A percentile compares a stretch with the other conserved stretches of the same genome.
These are phyloP conservation scores for Sinosuthora webbiana DNA, from an alignment of 2,113 vertebrate species.

Conservation along the genomic window DNA sequence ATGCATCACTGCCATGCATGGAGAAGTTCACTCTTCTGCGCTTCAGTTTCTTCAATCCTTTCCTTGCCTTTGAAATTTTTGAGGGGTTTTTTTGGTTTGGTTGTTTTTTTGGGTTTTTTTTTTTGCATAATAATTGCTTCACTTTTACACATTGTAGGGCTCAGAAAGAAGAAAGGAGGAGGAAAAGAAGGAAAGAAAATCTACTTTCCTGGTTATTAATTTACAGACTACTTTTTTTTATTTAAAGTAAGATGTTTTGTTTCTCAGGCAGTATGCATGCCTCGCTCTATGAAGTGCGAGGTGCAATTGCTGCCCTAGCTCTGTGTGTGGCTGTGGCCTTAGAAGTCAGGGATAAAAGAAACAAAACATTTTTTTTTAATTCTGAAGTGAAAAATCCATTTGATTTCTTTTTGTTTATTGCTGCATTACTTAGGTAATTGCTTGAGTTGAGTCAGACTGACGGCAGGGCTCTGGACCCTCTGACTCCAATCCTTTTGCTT, in stretches of 20 bases:
- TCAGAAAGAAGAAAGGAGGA: neutral
- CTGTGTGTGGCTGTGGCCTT: slow-evolving; percentile 39
- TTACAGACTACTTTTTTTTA: slow-evolving; percentile 42
- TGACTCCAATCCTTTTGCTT: neutral
- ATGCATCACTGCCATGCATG: neutral
- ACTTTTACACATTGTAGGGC: neutral
- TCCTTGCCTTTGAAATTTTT: neutral
- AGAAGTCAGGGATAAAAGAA: slow-evolving; percentile 45
- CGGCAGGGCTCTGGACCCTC: slow-evolving; percentile 35
- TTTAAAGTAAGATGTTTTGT: slow-evolving; percentile 66
- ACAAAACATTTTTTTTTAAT: slow-evolving; percentile 16
- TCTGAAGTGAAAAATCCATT: slow-evolving; percentile 45
- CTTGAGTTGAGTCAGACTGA: slow-evolving; percentile 37
- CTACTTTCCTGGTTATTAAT: slow-evolving; percentile 60
- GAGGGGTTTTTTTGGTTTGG: no score
- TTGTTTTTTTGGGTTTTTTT: neutral
- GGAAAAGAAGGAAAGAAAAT: slow-evolving; percentile 5
- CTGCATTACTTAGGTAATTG: slow-evolving; percentile 51
- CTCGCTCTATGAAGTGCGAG: slow-evolving; percentile 41
- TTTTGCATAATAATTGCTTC: neutral
- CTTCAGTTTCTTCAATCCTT: neutral
- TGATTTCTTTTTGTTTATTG: slow-evolving; percentile 53
- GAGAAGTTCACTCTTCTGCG: neutral
- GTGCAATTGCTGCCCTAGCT: slow-evolving; percentile 11
- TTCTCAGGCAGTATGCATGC: neutral